Evolutionary conservation across 23 tunicate genomes (phyloP), one percentile per base, ranked within the genome.

Genomic region (Ciona savignyi): DNA sequence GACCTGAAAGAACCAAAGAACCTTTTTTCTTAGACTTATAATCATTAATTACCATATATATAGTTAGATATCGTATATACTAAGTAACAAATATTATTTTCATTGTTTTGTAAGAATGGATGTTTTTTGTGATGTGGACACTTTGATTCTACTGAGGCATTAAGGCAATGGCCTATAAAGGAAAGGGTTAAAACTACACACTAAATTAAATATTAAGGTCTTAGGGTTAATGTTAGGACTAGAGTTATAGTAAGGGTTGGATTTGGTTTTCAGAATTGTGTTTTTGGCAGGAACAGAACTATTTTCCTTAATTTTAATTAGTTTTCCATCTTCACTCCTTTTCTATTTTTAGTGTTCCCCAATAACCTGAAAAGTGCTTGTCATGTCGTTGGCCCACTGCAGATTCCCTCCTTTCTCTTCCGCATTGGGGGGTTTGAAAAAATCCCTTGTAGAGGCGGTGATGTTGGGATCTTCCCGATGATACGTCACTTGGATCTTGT

Each of bases 381-480:
- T 78, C 96, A 95, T 88, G 63, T 95, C 99, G 1, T 86, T 75
- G 0, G 92, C 62, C 90, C 95, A 95, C 51, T 83, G 89, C 68
- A 95, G 74, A 70, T 89, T 95, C 31, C 92, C 90, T 3, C 71
- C 79, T 73, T 95, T 95, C 22, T 95, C 99, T 49, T 95, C 96
- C 0, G 96, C 88, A 69, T 95, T 88, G 15, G 90, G 96, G 1
- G 99, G 99, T 56, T 84, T 95, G 67, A 76, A 91, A 62, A 71
- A 89, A 62, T 79, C 90, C 20, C 99, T 35, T 61, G 96, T 95
- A 33, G 99, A 95, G 0, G 87, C 77, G 49, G 96, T 95, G 83
- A 95, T 76, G 78, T 83, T 83, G 51, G 75, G 65, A 60, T 95
- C 83, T 29, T 95, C 71, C 28, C 90, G 71, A 35, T 95, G 99